Conservation (phyloP, 2,797 vertebrate species). For the Halcyon badia region DNA sequence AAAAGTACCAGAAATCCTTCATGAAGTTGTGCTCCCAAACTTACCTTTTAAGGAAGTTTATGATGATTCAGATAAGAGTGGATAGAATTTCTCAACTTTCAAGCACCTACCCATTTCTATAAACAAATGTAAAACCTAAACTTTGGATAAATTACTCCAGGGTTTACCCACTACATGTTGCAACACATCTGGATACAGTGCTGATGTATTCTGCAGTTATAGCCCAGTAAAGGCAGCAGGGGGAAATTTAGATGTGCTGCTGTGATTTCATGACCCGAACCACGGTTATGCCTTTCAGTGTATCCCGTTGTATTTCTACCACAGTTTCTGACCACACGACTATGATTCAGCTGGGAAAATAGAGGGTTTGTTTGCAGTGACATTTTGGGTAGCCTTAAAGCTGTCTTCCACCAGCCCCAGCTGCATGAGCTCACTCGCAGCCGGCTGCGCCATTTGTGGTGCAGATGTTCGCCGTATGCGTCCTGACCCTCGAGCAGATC, state of each 20-base stretch:
- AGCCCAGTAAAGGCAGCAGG: background rate
- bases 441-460: fast-evolving
- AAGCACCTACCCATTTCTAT: background rate
- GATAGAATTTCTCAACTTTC: slow-evolving; percentile 9
- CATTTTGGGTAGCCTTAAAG: slow-evolving; percentile 9
- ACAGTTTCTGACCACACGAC: background rate
- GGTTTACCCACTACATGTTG: background rate
- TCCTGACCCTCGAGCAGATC: fast-evolving
- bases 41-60: slow-evolving; percentile 36
- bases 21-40: background rate
- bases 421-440: slow-evolving; percentile 1
- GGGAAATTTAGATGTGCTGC: background rate
- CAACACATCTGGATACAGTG: background rate
- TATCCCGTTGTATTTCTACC: background rate
- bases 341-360: background rate
- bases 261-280: background rate
- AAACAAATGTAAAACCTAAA: slow-evolving; percentile 8
- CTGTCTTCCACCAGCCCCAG: background rate
- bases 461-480: background rate
- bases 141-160: background rate
- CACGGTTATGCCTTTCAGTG: background rate
- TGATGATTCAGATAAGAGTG: slow-evolving; percentile 7
- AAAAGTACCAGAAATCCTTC: background rate
- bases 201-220: background rate
- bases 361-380: background rate